Evolutionary conservation across 2,113 vertebrate genomes (phyloP).

Genomic region (Trogon melanurus): DNA sequence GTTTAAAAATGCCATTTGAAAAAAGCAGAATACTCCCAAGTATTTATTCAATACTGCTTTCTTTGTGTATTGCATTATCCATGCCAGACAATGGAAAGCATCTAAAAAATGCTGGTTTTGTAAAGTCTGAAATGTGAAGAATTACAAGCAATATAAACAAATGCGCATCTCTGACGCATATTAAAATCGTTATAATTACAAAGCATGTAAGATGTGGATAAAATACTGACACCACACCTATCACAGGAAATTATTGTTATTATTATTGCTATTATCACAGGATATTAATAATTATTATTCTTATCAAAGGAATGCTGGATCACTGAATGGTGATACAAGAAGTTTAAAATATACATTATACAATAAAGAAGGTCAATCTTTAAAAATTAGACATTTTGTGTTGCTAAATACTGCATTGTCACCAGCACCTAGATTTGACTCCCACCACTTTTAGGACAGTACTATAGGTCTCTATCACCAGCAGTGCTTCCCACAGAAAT

Average conservation of each 20-base stretch:
- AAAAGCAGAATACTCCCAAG: slow-evolving; percentile 29
- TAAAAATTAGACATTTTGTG: background rate
- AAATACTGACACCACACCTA: background rate
- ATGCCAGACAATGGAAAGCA: slow-evolving; percentile 57
- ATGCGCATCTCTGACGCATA: background rate
- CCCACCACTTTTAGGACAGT: background rate
- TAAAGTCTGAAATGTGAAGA: slow-evolving; percentile 30
- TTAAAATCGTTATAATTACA: background rate
- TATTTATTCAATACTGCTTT: slow-evolving; percentile 45
- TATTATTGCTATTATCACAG: background rate
- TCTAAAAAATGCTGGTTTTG: slow-evolving; percentile 55
- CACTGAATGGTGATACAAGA: background rate
- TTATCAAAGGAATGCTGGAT: background rate
- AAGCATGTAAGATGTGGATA: background rate
- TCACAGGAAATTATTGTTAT: background rate
- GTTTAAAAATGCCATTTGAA: slow-evolving; percentile 56
- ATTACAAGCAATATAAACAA: slow-evolving; percentile 23
- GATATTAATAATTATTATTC: background rate
- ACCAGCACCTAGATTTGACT: background rate
- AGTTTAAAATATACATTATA: background rate
- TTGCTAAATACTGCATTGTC: background rate
- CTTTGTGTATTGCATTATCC: slow-evolving; percentile 31
- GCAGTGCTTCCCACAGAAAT: background rate
- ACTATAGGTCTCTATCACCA: background rate
- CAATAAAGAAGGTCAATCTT: background rate